A percentile compares a stretch with the other conserved stretches of the same genome.
phyloP scores from a whole-genome alignment of 2,797 vertebrate species.

The Craterocephalus amniculus region DNA sequence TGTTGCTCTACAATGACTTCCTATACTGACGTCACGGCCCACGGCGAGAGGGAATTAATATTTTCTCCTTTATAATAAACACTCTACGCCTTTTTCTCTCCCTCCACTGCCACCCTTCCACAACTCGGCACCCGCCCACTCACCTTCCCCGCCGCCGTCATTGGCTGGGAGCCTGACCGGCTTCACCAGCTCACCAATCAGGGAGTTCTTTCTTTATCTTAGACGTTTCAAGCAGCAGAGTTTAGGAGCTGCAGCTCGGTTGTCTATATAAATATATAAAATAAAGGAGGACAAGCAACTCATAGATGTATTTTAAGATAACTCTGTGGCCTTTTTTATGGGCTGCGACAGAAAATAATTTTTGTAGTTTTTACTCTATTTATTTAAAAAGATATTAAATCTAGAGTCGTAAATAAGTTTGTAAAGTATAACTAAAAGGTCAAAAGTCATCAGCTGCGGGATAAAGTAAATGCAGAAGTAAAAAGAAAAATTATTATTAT shows the following conservation, averaged over 20 bases:
- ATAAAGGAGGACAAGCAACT: constrained; percentile 16
- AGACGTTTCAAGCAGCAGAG: constrained; percentile 71
- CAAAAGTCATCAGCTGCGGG: constrained; percentile 34
- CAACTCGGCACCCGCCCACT: constrained; percentile 37
- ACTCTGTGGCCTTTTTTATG: constrained; percentile 39
- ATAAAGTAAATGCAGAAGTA: background rate
- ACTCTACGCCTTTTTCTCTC: constrained; percentile 72
- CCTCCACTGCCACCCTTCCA: constrained; percentile 37
- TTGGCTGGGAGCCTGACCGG: constrained; percentile 86
- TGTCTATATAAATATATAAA: constrained; percentile 26
- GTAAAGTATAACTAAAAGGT: constrained; percentile 12
- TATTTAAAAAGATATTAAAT: background rate
- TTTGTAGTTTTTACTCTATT: background rate
- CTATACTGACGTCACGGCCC: constrained; percentile 93
- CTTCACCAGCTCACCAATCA: constrained; percentile 86
- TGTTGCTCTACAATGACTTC: constrained; percentile 92
- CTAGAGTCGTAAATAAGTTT: constrained; percentile 24
- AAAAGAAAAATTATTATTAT: no score
- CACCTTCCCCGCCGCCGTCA: constrained; percentile 68
- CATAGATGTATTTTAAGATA: constrained; percentile 54
- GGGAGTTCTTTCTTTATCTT: constrained; percentile 74
- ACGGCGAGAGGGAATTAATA: constrained; percentile 83
- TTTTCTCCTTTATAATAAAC: constrained; percentile 88
- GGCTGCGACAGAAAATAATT: constrained; percentile 17
- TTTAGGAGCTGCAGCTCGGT: constrained; percentile 77